phyloP scores from a whole-genome alignment of 92 coral and sea anemone genomes.

The Zoanthus sansibaricus region DNA sequence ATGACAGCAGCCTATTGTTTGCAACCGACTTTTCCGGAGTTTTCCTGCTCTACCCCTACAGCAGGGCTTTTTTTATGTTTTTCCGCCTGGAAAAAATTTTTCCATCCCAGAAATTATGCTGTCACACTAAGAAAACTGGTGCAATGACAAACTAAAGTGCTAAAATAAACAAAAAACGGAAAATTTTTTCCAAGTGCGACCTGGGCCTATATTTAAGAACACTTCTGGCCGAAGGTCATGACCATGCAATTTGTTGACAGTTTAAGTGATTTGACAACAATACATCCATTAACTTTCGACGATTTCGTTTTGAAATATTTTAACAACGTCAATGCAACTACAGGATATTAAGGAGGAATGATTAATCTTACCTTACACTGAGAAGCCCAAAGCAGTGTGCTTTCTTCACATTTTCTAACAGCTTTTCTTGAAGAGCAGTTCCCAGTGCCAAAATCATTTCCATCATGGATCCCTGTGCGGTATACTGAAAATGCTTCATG shows the following conservation, averaged over 20 bases:
- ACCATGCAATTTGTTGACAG: not conserved
- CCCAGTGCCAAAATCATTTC: slow-evolving; percentile 57
- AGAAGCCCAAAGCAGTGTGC: slow-evolving; percentile 52
- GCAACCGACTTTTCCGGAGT: too few species aligned
- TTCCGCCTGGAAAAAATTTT: too few species aligned
- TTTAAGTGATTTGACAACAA: slow-evolving; percentile 26
- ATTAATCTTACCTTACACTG: slow-evolving; percentile 16
- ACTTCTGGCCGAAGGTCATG: slow-evolving; percentile 10
- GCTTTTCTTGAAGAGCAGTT: slow-evolving; percentile 24
- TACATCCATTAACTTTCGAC: slow-evolving; percentile 9
- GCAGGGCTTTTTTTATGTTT: too few species aligned
- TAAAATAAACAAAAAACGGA: too few species aligned
- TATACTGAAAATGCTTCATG: too few species aligned
- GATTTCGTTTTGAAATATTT: slow-evolving; percentile 11
- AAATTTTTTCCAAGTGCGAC: too few species aligned
- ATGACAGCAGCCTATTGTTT: too few species aligned
- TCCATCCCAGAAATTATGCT: too few species aligned
- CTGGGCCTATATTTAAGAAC: not conserved
- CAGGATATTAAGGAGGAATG: slow-evolving; percentile 19
- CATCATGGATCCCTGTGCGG: too few species aligned
- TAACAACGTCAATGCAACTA: not conserved
- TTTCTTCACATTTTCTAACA: slow-evolving; percentile 48
- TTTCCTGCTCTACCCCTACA: too few species aligned
- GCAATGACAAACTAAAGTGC: too few species aligned
- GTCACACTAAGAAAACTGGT: too few species aligned